Evolutionary conservation across 2,113 vertebrate species (phyloP).

Genomic region (Neodontobutis hainanensis): DNA sequence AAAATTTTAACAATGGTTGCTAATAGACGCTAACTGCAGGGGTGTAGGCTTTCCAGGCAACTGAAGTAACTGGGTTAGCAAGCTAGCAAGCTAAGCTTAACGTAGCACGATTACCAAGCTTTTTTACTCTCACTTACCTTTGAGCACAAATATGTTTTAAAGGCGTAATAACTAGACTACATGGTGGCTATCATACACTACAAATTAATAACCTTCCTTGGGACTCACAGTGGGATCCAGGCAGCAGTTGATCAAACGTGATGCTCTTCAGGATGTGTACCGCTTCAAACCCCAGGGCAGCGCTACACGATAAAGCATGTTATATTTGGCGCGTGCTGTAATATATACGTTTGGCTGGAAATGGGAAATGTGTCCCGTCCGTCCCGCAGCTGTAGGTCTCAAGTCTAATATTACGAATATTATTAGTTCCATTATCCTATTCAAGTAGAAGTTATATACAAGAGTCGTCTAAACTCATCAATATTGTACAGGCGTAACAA

Average conservation of each 20-base stretch:
- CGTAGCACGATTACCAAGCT: background rate
- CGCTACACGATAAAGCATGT: background rate
- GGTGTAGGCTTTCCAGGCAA: background rate
- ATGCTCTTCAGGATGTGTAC: background rate
- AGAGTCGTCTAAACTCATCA: background rate
- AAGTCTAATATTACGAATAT: too few species aligned
- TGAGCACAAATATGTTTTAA: background rate
- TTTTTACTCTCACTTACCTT: background rate
- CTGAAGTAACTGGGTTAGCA: background rate
- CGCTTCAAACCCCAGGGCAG: background rate
- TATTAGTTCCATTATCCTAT: too few species aligned
- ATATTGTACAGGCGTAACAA: slow-evolving; percentile 15
- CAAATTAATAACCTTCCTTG: background rate
- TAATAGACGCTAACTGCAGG: background rate
- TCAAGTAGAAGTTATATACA: too few species aligned
- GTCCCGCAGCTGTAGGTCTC: too few species aligned
- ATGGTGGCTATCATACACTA: background rate
- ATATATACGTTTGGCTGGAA: background rate
- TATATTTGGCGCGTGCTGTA: background rate
- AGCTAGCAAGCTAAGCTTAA: background rate
- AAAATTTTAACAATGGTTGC: too few species aligned
- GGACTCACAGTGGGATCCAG: background rate
- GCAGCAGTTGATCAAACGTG: background rate
- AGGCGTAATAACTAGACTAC: background rate
- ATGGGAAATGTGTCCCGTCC: too few species aligned